phyloP scores from a whole-genome alignment of 2,888 invertebrate species.

The Leptopterna dolabrata region DNA sequence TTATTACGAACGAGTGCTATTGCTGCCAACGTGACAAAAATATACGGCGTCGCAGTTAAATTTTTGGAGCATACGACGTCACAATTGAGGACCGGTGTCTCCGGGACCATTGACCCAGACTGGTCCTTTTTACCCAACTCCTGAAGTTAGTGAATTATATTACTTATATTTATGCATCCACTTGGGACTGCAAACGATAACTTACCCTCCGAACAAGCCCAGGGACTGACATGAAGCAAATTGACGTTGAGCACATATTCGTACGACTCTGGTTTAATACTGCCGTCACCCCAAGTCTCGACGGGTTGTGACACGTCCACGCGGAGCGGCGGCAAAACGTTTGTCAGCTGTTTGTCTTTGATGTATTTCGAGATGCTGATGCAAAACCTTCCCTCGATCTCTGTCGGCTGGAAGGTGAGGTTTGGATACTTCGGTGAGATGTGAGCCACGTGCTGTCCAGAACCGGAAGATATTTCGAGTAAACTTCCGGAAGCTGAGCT shows the following conservation, averaged over 20 bases:
- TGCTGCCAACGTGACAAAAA: no score
- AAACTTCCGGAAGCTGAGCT: constrained; percentile 67
- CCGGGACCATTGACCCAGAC: no score
- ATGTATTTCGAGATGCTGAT: constrained; percentile 68
- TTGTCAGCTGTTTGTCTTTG: constrained; percentile 58
- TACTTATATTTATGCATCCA: no score
- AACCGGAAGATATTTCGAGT: constrained; percentile 84
- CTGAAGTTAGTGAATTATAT: no score
- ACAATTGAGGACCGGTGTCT: no score
- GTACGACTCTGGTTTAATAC: constrained; percentile 66
- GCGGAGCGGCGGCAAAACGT: constrained; percentile 70
- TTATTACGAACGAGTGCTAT: no score
- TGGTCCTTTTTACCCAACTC: no score
- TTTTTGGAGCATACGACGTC: no score
- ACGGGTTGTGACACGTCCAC: constrained; percentile 73
- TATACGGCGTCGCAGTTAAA: no score
- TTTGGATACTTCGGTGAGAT: constrained; percentile 80
- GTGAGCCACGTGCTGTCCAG: constrained; percentile 83
- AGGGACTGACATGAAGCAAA: constrained; percentile 88
- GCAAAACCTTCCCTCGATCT: constrained; percentile 75
- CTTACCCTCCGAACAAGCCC: constrained; percentile 76
- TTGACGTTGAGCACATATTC: constrained; percentile 87
- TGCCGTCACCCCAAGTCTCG: constrained; percentile 61
- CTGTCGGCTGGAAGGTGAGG: constrained; percentile 84
- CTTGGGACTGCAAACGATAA: not conserved